Percentiles rank a stretch among this genome's conserved stretches.
Conservation (phyloP, 2,797 vertebrate species). For the Acanthis flammea region DNA sequence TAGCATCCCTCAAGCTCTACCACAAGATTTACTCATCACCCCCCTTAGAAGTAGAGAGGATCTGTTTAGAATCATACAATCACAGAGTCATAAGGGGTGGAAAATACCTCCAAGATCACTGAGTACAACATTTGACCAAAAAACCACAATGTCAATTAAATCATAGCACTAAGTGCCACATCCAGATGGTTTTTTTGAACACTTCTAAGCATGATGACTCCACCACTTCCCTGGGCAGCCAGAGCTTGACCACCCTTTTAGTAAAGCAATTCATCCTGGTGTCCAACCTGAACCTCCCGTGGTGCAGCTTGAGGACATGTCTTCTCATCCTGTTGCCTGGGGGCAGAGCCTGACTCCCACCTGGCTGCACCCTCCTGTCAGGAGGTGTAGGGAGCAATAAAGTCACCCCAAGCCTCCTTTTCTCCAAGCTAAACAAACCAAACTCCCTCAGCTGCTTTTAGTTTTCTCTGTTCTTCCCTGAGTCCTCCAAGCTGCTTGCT, state of each 20-base stretch:
- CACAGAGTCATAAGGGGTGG: neutral
- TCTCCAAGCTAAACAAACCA: neutral
- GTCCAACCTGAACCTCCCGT: neutral
- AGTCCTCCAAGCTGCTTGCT: neutral
- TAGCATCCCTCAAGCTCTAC: neutral
- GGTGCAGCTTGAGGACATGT: neutral
- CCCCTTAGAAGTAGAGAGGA: neutral
- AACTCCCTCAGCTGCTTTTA: neutral
- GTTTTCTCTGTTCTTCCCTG: neutral
- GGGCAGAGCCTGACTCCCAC: neutral
- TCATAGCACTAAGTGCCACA: neutral
- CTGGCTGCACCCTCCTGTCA: neutral
- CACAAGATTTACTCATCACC: fast-evolving
- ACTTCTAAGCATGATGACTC: neutral
- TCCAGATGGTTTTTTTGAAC: neutral
- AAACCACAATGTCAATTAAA: neutral
- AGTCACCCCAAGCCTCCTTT: neutral
- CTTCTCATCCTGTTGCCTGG: neutral
- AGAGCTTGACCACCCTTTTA: neutral
- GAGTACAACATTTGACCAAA: neutral
- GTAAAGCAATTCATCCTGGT: neutral
- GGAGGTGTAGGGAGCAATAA: fast-evolving
- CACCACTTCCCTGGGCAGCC: neutral
- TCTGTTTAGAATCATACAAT: neutral
- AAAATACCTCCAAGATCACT: neutral